Conservation (phyloP, 2,113 vertebrate genomes). For the Neofelis nebulosa region DNA sequence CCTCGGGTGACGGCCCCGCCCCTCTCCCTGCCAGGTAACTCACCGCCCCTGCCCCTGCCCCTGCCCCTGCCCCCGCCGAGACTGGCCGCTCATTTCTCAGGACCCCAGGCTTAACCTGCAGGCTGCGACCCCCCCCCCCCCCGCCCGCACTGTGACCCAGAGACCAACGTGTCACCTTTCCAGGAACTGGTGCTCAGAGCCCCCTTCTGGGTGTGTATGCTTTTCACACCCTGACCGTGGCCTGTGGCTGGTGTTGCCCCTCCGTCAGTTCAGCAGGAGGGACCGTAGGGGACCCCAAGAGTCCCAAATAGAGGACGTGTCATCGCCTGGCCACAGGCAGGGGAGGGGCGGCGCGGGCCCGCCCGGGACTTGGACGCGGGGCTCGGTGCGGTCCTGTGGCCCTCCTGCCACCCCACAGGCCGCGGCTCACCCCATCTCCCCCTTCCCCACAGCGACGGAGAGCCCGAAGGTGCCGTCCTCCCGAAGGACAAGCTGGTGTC, state of each 20-base stretch:
- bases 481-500: constrained; percentile 93
- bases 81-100: neutral
- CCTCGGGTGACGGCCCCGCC: constrained; percentile 87
- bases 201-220: neutral
- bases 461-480: constrained; percentile 86
- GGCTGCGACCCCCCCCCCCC: too few species aligned
- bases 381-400: neutral
- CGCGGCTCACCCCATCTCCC: neutral
- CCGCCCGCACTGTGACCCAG: too few species aligned
- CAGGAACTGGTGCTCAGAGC: neutral
- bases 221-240: too few species aligned
- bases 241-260: neutral
- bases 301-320: neutral
- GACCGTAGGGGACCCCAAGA: neutral
- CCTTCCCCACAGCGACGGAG: constrained; percentile 88
- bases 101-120: neutral
- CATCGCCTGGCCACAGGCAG: neutral
- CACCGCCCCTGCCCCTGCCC: neutral
- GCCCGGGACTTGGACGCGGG: neutral
- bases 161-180: neutral
- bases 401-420: neutral
- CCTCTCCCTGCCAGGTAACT: constrained; percentile 83
- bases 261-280: neutral
- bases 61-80: neutral
- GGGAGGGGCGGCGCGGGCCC: neutral